A percentile compares a stretch with the other conserved stretches of the same genome.
Evolutionary conservation across 1,140 invertebrate species (phyloP).

Genomic region (Brachionus koreanus): DNA sequence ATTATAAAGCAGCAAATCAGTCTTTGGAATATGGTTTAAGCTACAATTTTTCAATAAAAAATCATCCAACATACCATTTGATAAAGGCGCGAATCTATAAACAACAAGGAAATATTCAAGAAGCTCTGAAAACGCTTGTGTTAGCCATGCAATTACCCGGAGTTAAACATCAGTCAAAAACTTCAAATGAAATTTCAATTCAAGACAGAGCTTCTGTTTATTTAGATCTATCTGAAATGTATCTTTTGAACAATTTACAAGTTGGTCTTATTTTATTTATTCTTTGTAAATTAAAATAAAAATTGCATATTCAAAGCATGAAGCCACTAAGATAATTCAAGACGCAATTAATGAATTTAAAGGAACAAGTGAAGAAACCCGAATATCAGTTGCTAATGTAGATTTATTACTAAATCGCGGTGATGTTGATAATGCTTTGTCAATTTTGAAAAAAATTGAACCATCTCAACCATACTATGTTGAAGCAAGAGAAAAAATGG

Average conservation of each 20-base stretch:
- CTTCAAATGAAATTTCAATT: conserved; percentile 15
- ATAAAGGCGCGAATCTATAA: conserved; percentile 77
- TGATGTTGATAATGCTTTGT: conserved; percentile 75
- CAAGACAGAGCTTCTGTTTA: conserved; percentile 79
- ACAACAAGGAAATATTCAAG: conserved; percentile 68
- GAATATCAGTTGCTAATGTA: conserved; percentile 76
- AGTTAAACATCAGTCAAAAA: conserved; percentile 50
- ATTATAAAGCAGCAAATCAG: conserved; percentile 74
- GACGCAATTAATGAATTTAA: conserved; percentile 73
- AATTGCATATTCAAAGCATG: conserved; percentile 58
- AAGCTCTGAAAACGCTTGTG: conserved; percentile 72
- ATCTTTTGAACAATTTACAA: conserved; percentile 25
- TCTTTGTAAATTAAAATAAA: neutral
- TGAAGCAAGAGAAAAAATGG: conserved; percentile 80
- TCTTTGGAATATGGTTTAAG: conserved; percentile 80
- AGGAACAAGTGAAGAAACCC: conserved; percentile 75
- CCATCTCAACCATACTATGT: conserved; percentile 78
- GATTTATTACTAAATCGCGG: conserved; percentile 75
- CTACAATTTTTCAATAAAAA: conserved; percentile 80
- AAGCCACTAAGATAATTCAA: conserved; percentile 76
- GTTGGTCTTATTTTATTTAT: neutral
- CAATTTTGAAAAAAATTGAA: conserved; percentile 70
- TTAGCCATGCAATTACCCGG: conserved; percentile 65
- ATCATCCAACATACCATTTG: conserved; percentile 83
- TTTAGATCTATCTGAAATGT: conserved; percentile 74